These are phyloP conservation scores for Lucilia cuprina DNA, from an alignment of 1,140 invertebrate species.

Conservation along the genomic window DNA sequence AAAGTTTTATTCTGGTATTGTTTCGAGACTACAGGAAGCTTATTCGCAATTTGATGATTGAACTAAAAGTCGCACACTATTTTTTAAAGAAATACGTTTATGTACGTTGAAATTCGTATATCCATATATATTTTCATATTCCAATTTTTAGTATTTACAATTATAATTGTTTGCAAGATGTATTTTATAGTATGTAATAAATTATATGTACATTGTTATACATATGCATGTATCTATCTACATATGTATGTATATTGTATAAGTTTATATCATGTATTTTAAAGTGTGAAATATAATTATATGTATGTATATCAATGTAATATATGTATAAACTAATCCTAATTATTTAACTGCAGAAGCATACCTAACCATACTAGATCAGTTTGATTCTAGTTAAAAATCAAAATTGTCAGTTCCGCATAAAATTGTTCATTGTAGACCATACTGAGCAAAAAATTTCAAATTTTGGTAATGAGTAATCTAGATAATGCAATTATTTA, in stretches of 20 bases:
- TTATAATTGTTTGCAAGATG: background rate
- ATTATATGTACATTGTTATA: background rate
- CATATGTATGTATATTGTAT: background rate
- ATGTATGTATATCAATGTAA: background rate
- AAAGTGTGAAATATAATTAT: background rate
- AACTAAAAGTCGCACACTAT: background rate
- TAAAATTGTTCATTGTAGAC: too few relatives aligned
- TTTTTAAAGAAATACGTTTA: background rate
- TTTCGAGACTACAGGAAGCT: slow-evolving; percentile 71
- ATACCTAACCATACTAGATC: too few relatives aligned
- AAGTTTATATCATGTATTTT: background rate
- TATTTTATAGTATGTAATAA: background rate
- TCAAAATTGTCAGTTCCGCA: too few relatives aligned
- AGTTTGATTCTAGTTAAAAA: too few relatives aligned
- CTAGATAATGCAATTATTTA: too few relatives aligned
- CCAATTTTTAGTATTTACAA: background rate
- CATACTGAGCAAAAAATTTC: too few relatives aligned
- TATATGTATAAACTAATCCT: too few relatives aligned
- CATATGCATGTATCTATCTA: too few relatives aligned
- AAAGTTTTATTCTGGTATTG: slow-evolving; percentile 86
- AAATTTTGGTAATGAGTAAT: too few relatives aligned
- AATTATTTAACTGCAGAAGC: too few relatives aligned
- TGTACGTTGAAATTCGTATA: background rate
- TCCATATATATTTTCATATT: background rate
- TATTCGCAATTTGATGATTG: slow-evolving; percentile 63